Base-by-base conservation (phyloP, 1,140 invertebrate genomes). In the Drosophila subobscura region DNA sequence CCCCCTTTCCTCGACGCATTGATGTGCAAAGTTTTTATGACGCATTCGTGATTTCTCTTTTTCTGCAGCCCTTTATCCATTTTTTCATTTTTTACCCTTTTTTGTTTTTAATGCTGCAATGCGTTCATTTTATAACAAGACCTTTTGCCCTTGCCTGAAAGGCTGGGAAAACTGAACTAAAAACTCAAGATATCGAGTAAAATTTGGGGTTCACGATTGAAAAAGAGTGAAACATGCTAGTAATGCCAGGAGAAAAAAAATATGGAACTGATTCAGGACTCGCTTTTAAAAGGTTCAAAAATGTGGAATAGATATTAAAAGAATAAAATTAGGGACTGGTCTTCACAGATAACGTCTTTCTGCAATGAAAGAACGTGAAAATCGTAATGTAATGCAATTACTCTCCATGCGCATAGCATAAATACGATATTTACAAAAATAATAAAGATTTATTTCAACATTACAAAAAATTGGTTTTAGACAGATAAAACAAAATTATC, bases 11-110 rank as follows among this genome's bases (percentile, higher is more conserved):
- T 8, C 29, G 2, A 37, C 46, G 61, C 77, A 78, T 83, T 79
- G 80, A 84, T 77, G 80, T 80, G 77, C 73, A 80, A 80, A 79
- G 80, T 85, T 85, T 85, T 85, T 85, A 85, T 85, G 80, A 86
- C 77, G 80, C 81, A 83, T 83, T 88, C 71, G 78, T 89, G 74
- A 79, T 83, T 89, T 85, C 60, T 74, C 76, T 63, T 42, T 52
- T 63, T 68, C 40, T 64, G 25, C 12, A 37, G 20, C 12, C 60
- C 53, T 79, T 64, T 64, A 49, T 53, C 49, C 66, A 60, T 42
- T 65, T 61, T 57, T 54, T 67, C 49, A 67, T 33, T 50, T 20
- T 12, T 68, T 29, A 55, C 50, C 45, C 27, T 33, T 47, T 16
- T 46, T 51, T 72, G 33, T 72, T 63, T 73, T 85, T 77, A 72